These are phyloP conservation scores for Leucophenga varia DNA, from an alignment of 1,140 invertebrate species.

Conservation along the genomic window DNA sequence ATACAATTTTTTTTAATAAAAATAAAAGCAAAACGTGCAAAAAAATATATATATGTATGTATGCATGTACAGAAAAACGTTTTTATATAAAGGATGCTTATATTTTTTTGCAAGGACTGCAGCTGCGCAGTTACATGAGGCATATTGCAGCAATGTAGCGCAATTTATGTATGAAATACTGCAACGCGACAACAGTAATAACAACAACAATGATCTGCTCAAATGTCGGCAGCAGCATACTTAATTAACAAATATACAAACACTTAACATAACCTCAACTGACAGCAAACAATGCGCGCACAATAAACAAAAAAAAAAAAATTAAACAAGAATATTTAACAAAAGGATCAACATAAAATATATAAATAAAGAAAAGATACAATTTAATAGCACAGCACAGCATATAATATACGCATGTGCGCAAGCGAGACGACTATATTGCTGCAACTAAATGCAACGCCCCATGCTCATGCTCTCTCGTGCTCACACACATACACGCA, in stretches of 20 bases:
- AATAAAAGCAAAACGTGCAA: conserved; percentile 24
- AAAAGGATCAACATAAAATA: not conserved
- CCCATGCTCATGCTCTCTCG: conserved; percentile 9
- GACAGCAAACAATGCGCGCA: conserved; percentile 22
- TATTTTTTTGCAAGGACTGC: conserved; percentile 48
- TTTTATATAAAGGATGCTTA: conserved; percentile 36
- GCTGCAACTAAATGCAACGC: conserved; percentile 2
- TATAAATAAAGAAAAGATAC: no score
- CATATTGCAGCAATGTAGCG: not conserved
- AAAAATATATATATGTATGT: conserved; percentile 28
- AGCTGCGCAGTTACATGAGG: conserved; percentile 45
- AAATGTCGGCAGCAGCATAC: conserved; percentile 25
- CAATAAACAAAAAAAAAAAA: not conserved
- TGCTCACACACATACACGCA: not conserved
- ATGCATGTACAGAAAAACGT: conserved; percentile 6
- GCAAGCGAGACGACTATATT: conserved; percentile 24
- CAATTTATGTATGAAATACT: conserved; percentile 53
- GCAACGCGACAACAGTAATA: conserved; percentile 53
- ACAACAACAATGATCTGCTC: no score
- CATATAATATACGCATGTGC: no score
- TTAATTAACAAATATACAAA: conserved; percentile 57
- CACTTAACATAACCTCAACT: conserved; percentile 56
- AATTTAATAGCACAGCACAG: no score
- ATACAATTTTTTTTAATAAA: conserved; percentile 26
- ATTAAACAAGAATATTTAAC: not conserved